Conservation (phyloP, 2,797 vertebrate genomes). For the Syngnathus acus region DNA sequence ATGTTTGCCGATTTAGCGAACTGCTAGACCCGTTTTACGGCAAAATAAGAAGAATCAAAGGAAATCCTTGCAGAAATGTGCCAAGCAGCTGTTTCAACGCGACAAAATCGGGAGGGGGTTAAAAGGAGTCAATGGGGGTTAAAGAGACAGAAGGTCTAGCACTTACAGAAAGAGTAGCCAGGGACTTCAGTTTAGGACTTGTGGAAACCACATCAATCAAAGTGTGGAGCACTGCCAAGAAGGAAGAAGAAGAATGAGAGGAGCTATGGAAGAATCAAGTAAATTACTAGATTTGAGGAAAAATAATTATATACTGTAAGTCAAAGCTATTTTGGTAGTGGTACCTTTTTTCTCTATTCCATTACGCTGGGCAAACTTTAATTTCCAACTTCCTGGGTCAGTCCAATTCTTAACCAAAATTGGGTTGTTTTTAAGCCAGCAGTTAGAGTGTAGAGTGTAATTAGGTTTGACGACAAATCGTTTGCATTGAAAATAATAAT, state of each 20-base stretch:
- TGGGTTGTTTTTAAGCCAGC: too few species aligned
- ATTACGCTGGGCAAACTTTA: neutral
- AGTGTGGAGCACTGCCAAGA: slow-evolving; percentile 71
- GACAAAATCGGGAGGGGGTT: slow-evolving; percentile 72
- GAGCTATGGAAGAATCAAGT: slow-evolving; percentile 31
- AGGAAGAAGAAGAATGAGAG: slow-evolving; percentile 26
- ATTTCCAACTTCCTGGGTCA: neutral
- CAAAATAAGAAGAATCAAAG: slow-evolving; percentile 64
- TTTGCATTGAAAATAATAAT: too few species aligned
- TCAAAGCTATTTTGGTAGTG: neutral
- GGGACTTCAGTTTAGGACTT: slow-evolving; percentile 73
- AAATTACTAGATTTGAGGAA: slow-evolving; percentile 20
- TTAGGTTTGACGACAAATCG: too few species aligned
- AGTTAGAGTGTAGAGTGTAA: too few species aligned
- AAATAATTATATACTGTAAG: slow-evolving; percentile 2
- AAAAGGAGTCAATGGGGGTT: slow-evolving; percentile 81
- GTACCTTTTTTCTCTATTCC: neutral
- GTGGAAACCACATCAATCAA: slow-evolving; percentile 80
- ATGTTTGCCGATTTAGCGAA: slow-evolving; percentile 18
- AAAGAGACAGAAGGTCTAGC: slow-evolving; percentile 79
- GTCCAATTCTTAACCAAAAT: too few species aligned
- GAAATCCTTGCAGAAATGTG: slow-evolving; percentile 58
- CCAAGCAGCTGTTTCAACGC: slow-evolving; percentile 67
- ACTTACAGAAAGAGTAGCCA: slow-evolving; percentile 74
- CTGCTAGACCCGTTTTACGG: slow-evolving; percentile 43